Percentiles rank a stretch among this genome's conserved stretches.
phyloP scores from a whole-genome alignment of 30 jellyfish, hydroid and myxozoan genomes.

The Rhopilema esculentum region DNA sequence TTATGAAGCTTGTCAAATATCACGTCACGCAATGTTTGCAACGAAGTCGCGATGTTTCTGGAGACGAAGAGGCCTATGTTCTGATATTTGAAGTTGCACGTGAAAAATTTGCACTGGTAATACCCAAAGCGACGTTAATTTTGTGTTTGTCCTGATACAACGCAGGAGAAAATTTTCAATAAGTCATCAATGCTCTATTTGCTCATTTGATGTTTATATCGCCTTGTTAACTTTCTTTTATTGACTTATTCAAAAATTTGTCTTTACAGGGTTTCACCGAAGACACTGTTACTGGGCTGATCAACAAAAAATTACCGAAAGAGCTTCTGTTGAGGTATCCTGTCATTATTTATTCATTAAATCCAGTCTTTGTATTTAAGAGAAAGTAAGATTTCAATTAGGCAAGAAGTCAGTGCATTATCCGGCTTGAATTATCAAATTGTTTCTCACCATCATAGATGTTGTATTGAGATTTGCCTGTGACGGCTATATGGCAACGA shows the following conservation, averaged over 20 bases:
- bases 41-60: not conserved
- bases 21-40: conserved; percentile 38
- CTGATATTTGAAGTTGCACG: not conserved
- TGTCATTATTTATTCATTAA: not conserved
- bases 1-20: conserved; percentile 26
- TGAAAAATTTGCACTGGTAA: not conserved
- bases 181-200: not conserved
- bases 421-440: no score
- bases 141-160: no score
- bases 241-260: not conserved
- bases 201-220: not conserved
- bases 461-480: no score
- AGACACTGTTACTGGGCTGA: conserved; percentile 87
- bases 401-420: no score
- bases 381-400: no score
- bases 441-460: no score
- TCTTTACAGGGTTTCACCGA: conserved; percentile 83
- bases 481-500: no score
- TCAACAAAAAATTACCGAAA: conserved; percentile 89
- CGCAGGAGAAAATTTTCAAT: not conserved
- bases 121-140: not conserved
- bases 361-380: no score
- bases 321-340: conserved; percentile 83
- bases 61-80: conserved; percentile 38
- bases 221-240: not conserved